Evolutionary conservation across 2,888 invertebrate genomes (phyloP), one percentile per base, ranked within the genome.

Genomic region (Sarcophaga subvicina): DNA sequence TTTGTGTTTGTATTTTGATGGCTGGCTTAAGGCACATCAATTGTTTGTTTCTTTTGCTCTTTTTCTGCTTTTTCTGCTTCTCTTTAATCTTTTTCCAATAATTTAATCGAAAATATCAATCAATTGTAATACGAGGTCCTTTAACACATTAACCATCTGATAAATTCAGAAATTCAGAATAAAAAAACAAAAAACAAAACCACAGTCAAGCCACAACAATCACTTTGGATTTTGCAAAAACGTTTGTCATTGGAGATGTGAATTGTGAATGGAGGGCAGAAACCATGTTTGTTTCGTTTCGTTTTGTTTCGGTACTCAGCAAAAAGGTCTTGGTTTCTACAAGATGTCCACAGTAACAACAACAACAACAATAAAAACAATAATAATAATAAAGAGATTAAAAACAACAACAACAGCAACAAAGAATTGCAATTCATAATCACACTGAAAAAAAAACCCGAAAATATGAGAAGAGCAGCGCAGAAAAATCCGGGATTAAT

Each of bases 301-400:
- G 12, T 80, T 80, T 49, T 64, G 17, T 79, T 63, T 71, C 64
- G 62, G 80, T 64, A 80, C 22, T 22, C 22, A 22, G 22, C 22
- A 22, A 72, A 71, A 70, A 64, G 76, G 80, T 69, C 76, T 75
- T 75, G 47, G 60, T 47, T 63, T 76, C 17, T 54, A 54, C 71
- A 79, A 75, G 86, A 86, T 82, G 76, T 62, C 81, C 86, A 79
- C 71, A 80, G 8, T 10, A 10, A 82, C 69, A 82, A 80, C 70
- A 79, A 66, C 59, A n/a, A 49, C 49, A 14, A 49, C 3, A 49
- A 10, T 22, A 49, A 49, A 12, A 49, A 4, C 49, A 49, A 14
- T 49, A 49, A 49, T 54, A 54, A 14, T 14, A 37, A 37, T 37
- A 10, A 2, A 37, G 37, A 54, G 17, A 54, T 54, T 54, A 54